A percentile compares a stretch with the other conserved stretches of the same genome.
phyloP scores from a whole-genome alignment of 92 coral and sea anemone genomes.

The Porites evermanni region DNA sequence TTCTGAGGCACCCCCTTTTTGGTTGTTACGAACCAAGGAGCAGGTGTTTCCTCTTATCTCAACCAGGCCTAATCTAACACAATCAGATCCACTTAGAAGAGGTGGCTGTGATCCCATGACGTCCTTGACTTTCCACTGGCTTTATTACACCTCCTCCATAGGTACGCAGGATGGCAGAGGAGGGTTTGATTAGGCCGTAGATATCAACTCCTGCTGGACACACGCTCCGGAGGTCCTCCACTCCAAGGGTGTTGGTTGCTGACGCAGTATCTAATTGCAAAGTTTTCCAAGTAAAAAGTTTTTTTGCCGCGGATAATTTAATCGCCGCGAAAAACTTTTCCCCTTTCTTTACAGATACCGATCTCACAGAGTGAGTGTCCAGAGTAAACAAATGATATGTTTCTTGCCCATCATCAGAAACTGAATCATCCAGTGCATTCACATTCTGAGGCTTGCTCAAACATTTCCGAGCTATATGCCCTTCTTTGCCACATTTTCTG shows the following conservation, averaged over 20 bases:
- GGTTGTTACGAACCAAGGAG: background rate
- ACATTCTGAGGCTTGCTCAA: conserved; percentile 40
- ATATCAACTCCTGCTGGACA: conserved; percentile 25
- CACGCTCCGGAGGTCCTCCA: conserved; percentile 22
- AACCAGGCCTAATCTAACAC: background rate
- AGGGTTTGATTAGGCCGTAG: conserved; percentile 9
- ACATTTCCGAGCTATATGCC: conserved; percentile 37
- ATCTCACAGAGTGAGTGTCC: conserved; percentile 46
- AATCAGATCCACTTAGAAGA: conserved; percentile 25
- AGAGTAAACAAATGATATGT: conserved; percentile 39
- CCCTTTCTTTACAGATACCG: conserved; percentile 35
- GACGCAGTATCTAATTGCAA: conserved; percentile 21
- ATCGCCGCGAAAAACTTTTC: conserved; percentile 35
- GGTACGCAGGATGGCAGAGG: background rate
- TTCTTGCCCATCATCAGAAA: conserved; percentile 25
- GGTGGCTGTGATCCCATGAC: conserved; percentile 21
- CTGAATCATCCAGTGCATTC: conserved; percentile 37
- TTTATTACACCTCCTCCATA: conserved; percentile 8
- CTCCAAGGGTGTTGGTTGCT: conserved; percentile 37
- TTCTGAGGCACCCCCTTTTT: background rate
- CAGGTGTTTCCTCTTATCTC: background rate
- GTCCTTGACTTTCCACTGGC: background rate
- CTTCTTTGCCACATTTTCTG: conserved; percentile 28
- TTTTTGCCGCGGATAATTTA: conserved; percentile 23
- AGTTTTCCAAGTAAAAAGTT: background rate